Conservation (phyloP, 2,888 invertebrate species). For the Orthosia incerta region DNA sequence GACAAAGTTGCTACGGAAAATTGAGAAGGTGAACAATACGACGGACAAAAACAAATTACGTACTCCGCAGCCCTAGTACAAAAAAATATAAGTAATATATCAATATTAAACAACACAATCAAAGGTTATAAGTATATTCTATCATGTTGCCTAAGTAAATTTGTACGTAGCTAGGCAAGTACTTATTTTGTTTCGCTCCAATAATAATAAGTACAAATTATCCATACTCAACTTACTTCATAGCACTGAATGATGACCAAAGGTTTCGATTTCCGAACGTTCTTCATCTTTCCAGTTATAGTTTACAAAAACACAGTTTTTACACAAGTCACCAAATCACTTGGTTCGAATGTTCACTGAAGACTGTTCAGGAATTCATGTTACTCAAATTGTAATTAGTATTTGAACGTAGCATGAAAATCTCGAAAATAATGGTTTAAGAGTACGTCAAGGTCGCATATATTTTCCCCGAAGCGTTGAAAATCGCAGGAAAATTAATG, state of each 20-base stretch:
- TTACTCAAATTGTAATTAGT: slow-evolving; percentile 57
- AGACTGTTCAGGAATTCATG: slow-evolving; percentile 52
- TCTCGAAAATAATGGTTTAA: slow-evolving; percentile 69
- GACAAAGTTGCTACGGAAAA: slow-evolving; percentile 23
- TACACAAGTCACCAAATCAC: slow-evolving; percentile 64
- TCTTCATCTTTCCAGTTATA: slow-evolving; percentile 78
- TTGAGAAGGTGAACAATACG: slow-evolving; percentile 32
- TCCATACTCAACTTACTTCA: slow-evolving; percentile 88
- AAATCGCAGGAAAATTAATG: slow-evolving; percentile 73
- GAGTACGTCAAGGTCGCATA: slow-evolving; percentile 84
- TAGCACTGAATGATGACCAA: slow-evolving; percentile 91
- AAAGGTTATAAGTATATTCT: slow-evolving; percentile 17
- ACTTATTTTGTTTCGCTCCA: slow-evolving; percentile 72
- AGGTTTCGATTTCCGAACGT: slow-evolving; percentile 84
- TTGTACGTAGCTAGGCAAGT: slow-evolving; percentile 18
- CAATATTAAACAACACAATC: slow-evolving; percentile 5
- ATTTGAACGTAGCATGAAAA: slow-evolving; percentile 70
- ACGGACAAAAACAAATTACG: slow-evolving; percentile 33
- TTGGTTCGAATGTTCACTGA: slow-evolving; percentile 47
- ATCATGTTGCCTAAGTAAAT: slow-evolving; percentile 28
- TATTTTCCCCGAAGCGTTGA: slow-evolving; percentile 81
- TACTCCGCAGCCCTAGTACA: not conserved
- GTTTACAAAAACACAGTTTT: slow-evolving; percentile 36
- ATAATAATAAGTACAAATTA: slow-evolving; percentile 66
- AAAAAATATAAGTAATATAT: slow-evolving; percentile 2